Conservation (phyloP, 2,113 vertebrate genomes). For the Paracanthobrama guichenoti region DNA sequence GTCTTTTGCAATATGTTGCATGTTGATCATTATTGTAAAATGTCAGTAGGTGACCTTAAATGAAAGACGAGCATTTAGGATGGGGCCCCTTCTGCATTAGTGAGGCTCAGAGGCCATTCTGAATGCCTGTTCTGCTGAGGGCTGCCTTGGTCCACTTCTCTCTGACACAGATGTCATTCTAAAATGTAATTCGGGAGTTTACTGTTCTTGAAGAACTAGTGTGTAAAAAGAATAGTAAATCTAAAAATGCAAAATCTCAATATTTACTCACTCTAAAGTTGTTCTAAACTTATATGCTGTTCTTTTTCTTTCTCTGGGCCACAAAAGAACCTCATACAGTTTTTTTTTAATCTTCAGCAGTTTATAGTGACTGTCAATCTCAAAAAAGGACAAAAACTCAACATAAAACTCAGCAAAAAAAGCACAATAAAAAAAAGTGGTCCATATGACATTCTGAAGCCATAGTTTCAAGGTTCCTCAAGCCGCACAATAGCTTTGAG, state of each 20-base stretch:
- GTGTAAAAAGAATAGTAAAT: background rate
- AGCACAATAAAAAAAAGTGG: background rate
- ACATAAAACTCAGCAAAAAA: background rate
- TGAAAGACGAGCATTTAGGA: conserved; percentile 47
- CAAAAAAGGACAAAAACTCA: background rate
- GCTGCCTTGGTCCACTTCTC: conserved; percentile 44
- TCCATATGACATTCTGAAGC: background rate
- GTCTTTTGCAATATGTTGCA: conserved; percentile 58
- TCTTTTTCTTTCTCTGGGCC: background rate
- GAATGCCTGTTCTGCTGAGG: conserved; percentile 55
- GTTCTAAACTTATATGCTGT: too few relatives aligned
- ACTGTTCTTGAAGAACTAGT: background rate
- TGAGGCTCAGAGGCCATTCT: background rate
- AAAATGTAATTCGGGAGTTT: background rate
- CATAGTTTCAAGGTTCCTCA: background rate
- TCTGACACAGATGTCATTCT: background rate
- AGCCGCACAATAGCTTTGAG: background rate
- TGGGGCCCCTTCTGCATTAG: conserved; percentile 46
- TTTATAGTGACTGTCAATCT: background rate
- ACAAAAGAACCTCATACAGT: background rate
- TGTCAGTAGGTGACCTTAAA: conserved; percentile 64
- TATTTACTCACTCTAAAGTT: too few relatives aligned
- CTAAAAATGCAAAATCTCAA: background rate
- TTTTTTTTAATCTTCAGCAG: background rate
- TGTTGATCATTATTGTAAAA: conserved; percentile 63